Percentiles rank a stretch among this genome's conserved stretches.
These are phyloP conservation scores for Gracilinanus agilis DNA, from an alignment of 2,113 vertebrate genomes.

Conservation along the genomic window DNA sequence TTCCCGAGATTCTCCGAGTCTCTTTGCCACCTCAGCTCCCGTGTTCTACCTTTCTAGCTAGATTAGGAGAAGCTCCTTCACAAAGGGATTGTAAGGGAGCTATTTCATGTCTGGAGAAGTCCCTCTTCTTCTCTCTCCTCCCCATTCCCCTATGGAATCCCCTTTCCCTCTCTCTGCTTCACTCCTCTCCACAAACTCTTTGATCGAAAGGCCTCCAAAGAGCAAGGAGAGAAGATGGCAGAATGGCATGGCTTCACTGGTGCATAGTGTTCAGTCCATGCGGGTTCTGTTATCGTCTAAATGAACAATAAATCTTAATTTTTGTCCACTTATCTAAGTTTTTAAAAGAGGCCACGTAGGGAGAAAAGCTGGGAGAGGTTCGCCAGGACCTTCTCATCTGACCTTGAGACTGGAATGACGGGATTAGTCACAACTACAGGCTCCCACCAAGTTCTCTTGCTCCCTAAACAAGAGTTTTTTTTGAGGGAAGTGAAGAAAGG, in stretches of 20 bases:
- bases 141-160: not conserved
- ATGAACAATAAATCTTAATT: slow-evolving; percentile 85
- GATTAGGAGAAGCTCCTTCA: not conserved
- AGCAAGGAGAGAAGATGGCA: not conserved
- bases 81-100: not conserved
- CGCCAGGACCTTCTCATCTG: not conserved
- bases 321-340: slow-evolving; percentile 85
- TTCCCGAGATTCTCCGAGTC: not conserved
- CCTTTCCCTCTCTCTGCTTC: rapidly evolving
- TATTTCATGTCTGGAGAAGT: not conserved
- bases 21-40: not conserved
- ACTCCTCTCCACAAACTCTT: not conserved
- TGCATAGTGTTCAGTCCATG: slow-evolving; percentile 87
- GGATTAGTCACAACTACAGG: not conserved
- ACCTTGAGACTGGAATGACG: not conserved
- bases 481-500: not conserved
- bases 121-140: not conserved
- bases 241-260: slow-evolving; percentile 74
- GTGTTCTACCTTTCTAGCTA: not conserved
- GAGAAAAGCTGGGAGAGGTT: rapidly evolving
- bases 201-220: not conserved
- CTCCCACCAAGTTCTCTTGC: not conserved
- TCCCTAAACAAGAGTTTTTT: not conserved
- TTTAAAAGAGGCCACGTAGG: slow-evolving; percentile 74
- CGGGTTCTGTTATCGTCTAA: slow-evolving; percentile 86